A percentile compares a stretch with the other conserved stretches of the same genome.
Evolutionary conservation across 2,888 invertebrate species (phyloP).

Genomic region (Drosophila gaucha): DNA sequence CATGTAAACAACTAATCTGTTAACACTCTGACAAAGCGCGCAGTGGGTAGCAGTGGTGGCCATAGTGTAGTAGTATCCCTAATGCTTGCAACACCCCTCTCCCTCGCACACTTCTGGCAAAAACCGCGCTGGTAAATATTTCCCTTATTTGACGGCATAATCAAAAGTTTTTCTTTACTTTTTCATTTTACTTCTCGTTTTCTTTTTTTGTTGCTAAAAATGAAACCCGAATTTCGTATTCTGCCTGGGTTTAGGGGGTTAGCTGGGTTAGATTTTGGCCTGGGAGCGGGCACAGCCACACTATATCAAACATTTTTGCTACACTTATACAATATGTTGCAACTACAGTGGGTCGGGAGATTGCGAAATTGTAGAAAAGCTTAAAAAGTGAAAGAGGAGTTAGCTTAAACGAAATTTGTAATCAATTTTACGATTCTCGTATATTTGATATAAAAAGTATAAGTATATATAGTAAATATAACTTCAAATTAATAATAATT

Average conservation of each 20-base stretch:
- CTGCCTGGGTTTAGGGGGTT: constrained; percentile 39
- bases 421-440: too few relatives aligned
- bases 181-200: constrained; percentile 5
- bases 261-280: constrained; percentile 17
- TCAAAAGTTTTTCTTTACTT: constrained; percentile 59
- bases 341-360: constrained; percentile 48
- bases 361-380: background rate
- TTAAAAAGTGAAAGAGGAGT: background rate
- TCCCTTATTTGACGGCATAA: constrained; percentile 68
- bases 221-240: constrained; percentile 64
- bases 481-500: background rate
- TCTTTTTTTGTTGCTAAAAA: constrained; percentile 53
- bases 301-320: constrained; percentile 76
- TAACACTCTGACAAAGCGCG: constrained; percentile 81
- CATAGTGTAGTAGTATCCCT: background rate
- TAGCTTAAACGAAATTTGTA: background rate
- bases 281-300: constrained; percentile 54
- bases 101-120: constrained; percentile 6
- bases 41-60: constrained; percentile 1
- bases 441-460: background rate
- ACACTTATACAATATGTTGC: constrained; percentile 76
- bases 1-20: constrained; percentile 85
- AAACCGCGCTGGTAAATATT: constrained; percentile 70
- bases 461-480: background rate
- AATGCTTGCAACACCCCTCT: background rate